phyloP scores from a whole-genome alignment of 1,140 invertebrate species.

The Augochlora pura region DNA sequence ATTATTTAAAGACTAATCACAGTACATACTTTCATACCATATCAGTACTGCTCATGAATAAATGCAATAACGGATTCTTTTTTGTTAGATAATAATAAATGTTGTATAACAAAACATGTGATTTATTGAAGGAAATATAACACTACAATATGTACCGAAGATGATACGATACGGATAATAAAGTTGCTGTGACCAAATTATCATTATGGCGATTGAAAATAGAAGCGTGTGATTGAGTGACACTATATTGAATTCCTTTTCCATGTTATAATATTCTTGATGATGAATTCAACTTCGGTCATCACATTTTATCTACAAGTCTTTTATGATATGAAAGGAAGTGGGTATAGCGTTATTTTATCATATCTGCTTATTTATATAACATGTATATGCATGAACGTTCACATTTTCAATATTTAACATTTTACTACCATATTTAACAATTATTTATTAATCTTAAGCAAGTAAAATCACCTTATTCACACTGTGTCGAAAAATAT shows the following conservation, averaged over 20 bases:
- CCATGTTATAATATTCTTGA: not conserved
- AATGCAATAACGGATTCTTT: not conserved
- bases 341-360: slow-evolving; percentile 8
- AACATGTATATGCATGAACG: not conserved
- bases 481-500: no score
- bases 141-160: slow-evolving; percentile 28
- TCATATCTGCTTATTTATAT: not conserved
- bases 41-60: not conserved
- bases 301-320: not conserved
- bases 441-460: not conserved
- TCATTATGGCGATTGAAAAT: not conserved
- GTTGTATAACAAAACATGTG: slow-evolving; percentile 20
- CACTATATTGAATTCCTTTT: not conserved
- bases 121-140: slow-evolving; percentile 8
- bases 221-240: not conserved
- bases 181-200: slow-evolving; percentile 31
- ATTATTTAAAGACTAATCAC: slow-evolving; percentile 16
- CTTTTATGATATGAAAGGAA: not conserved
- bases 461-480: no score
- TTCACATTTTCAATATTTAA: not conserved
- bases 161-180: slow-evolving; percentile 31
- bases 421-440: no score
- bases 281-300: not conserved
- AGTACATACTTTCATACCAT: not conserved
- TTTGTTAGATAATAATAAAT: slow-evolving; percentile 25